These are phyloP conservation scores for Clusia tigrina DNA, from an alignment of 2,888 invertebrate genomes.

Conservation along the genomic window DNA sequence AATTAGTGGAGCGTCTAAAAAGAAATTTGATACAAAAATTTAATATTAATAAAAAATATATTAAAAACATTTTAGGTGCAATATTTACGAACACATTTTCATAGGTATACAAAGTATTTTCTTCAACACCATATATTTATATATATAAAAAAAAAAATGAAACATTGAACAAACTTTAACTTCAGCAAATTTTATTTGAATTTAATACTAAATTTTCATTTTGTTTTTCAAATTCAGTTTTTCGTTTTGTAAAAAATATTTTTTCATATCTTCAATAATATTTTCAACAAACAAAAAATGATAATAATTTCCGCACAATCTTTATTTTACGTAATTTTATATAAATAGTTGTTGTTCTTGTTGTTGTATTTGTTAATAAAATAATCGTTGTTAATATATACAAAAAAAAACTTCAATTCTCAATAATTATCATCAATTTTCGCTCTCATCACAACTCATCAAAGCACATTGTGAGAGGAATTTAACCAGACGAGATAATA, in stretches of 20 bases:
- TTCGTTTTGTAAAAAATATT: slow-evolving; percentile 36
- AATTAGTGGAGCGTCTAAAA: too few species aligned
- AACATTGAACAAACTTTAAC: slow-evolving; percentile 29
- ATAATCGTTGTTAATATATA: slow-evolving; percentile 10
- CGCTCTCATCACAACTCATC: too few species aligned
- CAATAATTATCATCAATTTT: too few species aligned
- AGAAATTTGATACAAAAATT: not conserved
- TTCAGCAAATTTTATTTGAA: slow-evolving; percentile 26
- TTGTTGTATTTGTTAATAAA: slow-evolving; percentile 45
- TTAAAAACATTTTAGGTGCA: too few species aligned
- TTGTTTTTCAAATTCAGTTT: not conserved
- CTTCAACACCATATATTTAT: too few species aligned
- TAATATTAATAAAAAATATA: too few species aligned
- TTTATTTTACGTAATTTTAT: slow-evolving; percentile 39
- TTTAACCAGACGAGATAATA: too few species aligned
- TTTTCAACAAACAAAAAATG: slow-evolving; percentile 17
- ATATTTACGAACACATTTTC: too few species aligned
- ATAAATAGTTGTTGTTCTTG: slow-evolving; percentile 57
- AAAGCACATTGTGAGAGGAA: too few species aligned
- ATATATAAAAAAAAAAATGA: slow-evolving; percentile 24
- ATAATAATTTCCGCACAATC: slow-evolving; percentile 19
- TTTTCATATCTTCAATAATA: slow-evolving; percentile 33
- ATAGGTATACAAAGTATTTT: too few species aligned
- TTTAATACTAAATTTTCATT: not conserved
- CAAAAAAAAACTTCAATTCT: not conserved